These are phyloP conservation scores for Sitobion miscanthi DNA, from an alignment of 1,140 invertebrate genomes.

Conservation along the genomic window DNA sequence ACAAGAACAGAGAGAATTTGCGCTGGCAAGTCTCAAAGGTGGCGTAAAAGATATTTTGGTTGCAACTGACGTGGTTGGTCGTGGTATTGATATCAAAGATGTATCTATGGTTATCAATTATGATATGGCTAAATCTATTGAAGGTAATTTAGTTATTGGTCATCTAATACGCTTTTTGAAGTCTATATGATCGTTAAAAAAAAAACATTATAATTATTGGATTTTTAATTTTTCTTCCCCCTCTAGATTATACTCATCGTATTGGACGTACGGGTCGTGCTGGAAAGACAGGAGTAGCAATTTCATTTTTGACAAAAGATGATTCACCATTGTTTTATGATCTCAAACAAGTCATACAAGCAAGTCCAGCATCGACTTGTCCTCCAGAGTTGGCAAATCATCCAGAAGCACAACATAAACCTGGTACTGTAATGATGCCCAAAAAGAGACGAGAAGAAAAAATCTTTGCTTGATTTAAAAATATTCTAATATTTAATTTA, in stretches of 20 bases:
- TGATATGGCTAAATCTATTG: conserved; percentile 99
- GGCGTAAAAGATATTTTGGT: conserved; percentile 97
- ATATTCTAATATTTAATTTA: neutral
- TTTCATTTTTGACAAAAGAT: conserved; percentile 97
- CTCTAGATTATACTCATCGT: conserved; percentile 96
- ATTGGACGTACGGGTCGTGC: conserved; percentile 99
- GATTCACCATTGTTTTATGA: conserved; percentile 96
- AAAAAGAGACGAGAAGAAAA: conserved; percentile 94
- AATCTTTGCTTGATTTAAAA: conserved; percentile 79
- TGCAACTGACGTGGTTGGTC: conserved; percentile 99
- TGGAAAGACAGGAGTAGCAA: conserved; percentile 94
- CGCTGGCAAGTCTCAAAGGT: conserved; percentile 91
- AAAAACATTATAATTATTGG: neutral
- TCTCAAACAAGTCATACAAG: conserved; percentile 88
- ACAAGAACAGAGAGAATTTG: conserved; percentile 99
- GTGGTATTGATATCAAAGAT: conserved; percentile 99
- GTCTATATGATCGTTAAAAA: neutral
- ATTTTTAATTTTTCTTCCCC: conserved; percentile 60
- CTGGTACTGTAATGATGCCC: conserved; percentile 90
- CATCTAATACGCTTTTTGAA: too few species aligned
- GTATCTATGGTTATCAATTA: conserved; percentile 99
- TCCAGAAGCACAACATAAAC: conserved; percentile 97
- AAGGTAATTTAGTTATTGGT: conserved; percentile 68
- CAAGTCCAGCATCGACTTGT: conserved; percentile 93
- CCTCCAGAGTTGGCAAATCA: conserved; percentile 97